Evolutionary conservation across 2,113 vertebrate genomes (phyloP), one percentile per base, ranked within the genome.

Genomic region (Martes martes): DNA sequence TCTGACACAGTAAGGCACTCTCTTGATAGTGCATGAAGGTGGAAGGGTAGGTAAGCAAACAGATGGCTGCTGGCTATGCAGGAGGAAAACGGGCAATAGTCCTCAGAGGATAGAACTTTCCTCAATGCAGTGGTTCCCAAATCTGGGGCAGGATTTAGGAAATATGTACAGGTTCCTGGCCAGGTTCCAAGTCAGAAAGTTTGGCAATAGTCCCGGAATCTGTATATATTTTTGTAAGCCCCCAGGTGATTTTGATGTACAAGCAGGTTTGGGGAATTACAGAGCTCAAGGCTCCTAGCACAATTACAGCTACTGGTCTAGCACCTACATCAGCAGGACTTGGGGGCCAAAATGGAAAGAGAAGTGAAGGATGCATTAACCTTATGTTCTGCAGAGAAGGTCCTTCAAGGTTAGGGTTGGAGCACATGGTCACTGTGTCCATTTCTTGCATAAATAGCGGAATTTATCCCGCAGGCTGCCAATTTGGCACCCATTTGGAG

Each of bases 401-500:
- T 63, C 88, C 76, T 97, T 92, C 84, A 82, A 94, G 88, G 84
- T 91, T 73, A 85, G 36, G 63, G 69, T 39, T 1, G 80, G 84
- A 71, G 81, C 71, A 26, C 65, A 88, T 6, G 19, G 84, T 86
- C 88, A 42, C 73, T 57, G 36, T 71, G 81, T 87, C 91, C 86
- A 67, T 65, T 71, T 89, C 93, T 97, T 96, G 80, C 79, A 96
- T 76, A 89, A 95, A 91, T 7, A 87, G 80, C 65, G 74, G 82
- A 95, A 91, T 91, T 83, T 93, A 83, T 95, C 55, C 78, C 33
- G 19, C 9, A 14, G 78, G 81, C 69, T 97, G 92, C 90, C 92
- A 95, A 82, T 57, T 82, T 95, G 97, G 84, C 97, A 87, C 28
- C 69, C 13, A 78, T 39, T 65, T 90, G 82, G 73, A 94, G 39